Evolutionary conservation across 2,797 vertebrate genomes (phyloP), one percentile per base, ranked within the genome.

Genomic region (Falco berigora): DNA sequence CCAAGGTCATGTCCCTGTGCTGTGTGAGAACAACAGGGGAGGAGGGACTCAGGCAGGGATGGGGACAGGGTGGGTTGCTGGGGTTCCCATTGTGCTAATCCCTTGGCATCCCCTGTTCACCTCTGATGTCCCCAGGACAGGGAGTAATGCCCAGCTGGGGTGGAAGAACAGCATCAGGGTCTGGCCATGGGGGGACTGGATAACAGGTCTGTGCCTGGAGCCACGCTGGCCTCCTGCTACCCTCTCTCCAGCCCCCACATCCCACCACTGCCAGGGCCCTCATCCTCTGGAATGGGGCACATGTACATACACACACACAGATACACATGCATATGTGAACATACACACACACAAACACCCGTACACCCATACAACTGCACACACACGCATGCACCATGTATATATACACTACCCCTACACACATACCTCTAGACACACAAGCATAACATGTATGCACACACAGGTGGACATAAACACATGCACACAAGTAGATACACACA

Each of bases 61-160:
- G 87, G 40, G 30, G 42, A 25, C 25, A 46, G 17, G 22, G 52
- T 34, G 12, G 5, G 27, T 79, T 3, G 0, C 19, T 23, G 44
- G 28, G 7, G 6, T 21, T 9, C 27, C 27, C 30, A 9, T 20
- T 2, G 5, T 82, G 24, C 19, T 64, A 68, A 82, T 25, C 20
- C 13, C 27, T 52, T 40, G 24, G 30, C 32, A 9, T 61, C 5
- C 14, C 18, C 9, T 47, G 8, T 32, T 25, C 20, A 21, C 15
- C 18, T n/a, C 24, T 53, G 20, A 21, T 3, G 1, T 30, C 42
- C 27, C 25, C 4, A 1, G 17, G 12, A 23, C 2, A 1, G 34
- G 4, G 2, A 55, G 20, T 44, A 55, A n/a, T 1, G 4, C 23
- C 58, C 2, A 3, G 0, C 0, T 0, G 0, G 2, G 6, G 17